Base-by-base conservation (phyloP, 2,888 invertebrate species). In the Sipha maydis region DNA sequence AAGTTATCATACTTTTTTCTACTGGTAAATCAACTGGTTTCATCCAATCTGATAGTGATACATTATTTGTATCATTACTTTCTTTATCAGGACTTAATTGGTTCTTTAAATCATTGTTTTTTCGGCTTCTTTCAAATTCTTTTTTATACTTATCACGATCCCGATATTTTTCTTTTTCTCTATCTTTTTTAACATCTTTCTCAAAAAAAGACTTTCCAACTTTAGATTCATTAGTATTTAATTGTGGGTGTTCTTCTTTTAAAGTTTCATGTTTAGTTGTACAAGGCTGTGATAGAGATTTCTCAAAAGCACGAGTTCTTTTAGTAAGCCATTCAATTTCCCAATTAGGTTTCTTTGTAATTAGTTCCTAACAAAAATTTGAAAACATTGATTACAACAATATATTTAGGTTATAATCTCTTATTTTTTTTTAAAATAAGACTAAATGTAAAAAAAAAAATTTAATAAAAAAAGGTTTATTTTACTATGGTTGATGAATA, bases 241-340 rank as follows among this genome's bases (percentile, higher is more conserved):
- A 79, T 73, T 85, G 79, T 56, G 38, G 54, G 89, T 91, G 92
- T 28, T 91, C 91, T 89, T 91, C 92, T 90, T 92, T 90, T 85
- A 90, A 90, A 75, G 90, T 92, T 56, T 92, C 92, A 77, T 89
- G 41, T 83, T 90, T 90, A 34, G 85, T 73, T 89, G 89, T 90
- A 75, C 89, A 83, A 67, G 85, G 67, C 82, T 89, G 89, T 79
- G 89, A 89, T 48, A 90, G 69, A 38, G 89, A 80, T 21, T 84
- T 80, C 80, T 94, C 94, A 89, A 94, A 94, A 0, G 95, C 95
- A 90, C 95, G 95, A 91, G 95, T 96, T 8, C 97, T 93, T 92
- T 96, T 96, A 17, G 95, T 95, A 93, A 96, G 93, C 96, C 97
- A 97, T 91, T 96, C 96, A 0, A 95, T 95, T 92, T 97, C 97